phyloP scores from a whole-genome alignment of 2,797 vertebrate genomes.

The Dryobates pubescens region DNA sequence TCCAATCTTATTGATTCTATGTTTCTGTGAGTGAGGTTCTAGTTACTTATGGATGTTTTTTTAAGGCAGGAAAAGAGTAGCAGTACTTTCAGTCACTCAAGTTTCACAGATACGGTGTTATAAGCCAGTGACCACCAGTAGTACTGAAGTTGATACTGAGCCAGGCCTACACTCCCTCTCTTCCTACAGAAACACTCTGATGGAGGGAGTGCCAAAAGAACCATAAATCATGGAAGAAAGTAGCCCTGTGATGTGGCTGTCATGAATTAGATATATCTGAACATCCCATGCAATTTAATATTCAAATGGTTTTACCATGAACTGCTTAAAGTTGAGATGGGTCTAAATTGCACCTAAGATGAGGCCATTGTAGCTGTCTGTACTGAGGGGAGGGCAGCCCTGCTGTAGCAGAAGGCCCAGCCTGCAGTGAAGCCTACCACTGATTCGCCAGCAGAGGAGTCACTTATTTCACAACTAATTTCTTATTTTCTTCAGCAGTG shows the following conservation, averaged over 20 bases:
- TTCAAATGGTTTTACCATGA: background rate
- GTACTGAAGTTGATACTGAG: background rate
- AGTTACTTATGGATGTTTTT: background rate
- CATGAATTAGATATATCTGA: background rate
- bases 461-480: background rate
- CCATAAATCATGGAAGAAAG: background rate
- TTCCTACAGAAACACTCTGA: background rate
- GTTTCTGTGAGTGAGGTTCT: background rate
- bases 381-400: background rate
- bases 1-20: too few relatives aligned
- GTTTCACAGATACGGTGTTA: background rate
- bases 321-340: background rate
- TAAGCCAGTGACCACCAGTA: background rate
- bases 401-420: background rate
- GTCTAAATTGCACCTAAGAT: background rate
- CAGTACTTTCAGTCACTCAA: background rate
- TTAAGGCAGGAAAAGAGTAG: background rate
- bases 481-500: conserved; percentile 10
- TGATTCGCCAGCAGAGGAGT: background rate
- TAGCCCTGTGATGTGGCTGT: background rate
- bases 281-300: background rate
- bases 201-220: background rate
- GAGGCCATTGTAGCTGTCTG: background rate
- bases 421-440: background rate
- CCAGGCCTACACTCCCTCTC: background rate